These are phyloP conservation scores for Luffia ferchaultella DNA, from an alignment of 2,888 invertebrate genomes.

Conservation along the genomic window DNA sequence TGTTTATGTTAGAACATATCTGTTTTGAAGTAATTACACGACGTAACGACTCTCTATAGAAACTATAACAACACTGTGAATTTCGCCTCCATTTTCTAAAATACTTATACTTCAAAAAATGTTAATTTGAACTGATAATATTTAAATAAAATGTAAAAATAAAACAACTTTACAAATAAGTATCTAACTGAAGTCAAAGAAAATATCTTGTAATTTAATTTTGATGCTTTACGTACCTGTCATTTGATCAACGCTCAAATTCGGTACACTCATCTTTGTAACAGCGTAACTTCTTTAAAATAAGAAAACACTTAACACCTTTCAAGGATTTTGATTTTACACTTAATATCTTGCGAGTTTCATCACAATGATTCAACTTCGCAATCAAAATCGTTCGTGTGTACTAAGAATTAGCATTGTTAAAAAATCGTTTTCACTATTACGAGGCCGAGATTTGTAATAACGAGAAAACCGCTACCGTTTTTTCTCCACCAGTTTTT, in stretches of 20 bases:
- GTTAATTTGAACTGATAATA: too few relatives aligned
- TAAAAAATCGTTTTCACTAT: slow-evolving; percentile 18
- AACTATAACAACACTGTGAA: background rate
- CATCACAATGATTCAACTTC: too few relatives aligned
- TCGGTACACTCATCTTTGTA: slow-evolving; percentile 55
- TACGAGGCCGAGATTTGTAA: background rate
- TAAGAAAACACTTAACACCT: too few relatives aligned
- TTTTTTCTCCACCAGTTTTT: slow-evolving; percentile 31
- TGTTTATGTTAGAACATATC: background rate
- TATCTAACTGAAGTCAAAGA: too few relatives aligned
- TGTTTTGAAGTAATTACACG: background rate
- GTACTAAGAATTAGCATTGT: slow-evolving; percentile 20
- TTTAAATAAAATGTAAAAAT: too few relatives aligned
- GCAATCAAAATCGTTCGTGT: slow-evolving; percentile 20
- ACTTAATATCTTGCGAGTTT: too few relatives aligned
- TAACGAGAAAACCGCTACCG: background rate
- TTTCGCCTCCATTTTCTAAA: background rate
- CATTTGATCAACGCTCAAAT: slow-evolving; percentile 53
- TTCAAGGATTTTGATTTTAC: too few relatives aligned
- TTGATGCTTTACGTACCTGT: slow-evolving; percentile 47
- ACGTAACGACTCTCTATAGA: background rate
- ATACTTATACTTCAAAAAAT: background rate
- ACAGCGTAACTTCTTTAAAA: too few relatives aligned
- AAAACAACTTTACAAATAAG: too few relatives aligned
- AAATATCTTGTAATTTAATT: too few relatives aligned